These are phyloP conservation scores for Cinclus mexicanus DNA, from an alignment of 2,113 vertebrate species.

Conservation along the genomic window DNA sequence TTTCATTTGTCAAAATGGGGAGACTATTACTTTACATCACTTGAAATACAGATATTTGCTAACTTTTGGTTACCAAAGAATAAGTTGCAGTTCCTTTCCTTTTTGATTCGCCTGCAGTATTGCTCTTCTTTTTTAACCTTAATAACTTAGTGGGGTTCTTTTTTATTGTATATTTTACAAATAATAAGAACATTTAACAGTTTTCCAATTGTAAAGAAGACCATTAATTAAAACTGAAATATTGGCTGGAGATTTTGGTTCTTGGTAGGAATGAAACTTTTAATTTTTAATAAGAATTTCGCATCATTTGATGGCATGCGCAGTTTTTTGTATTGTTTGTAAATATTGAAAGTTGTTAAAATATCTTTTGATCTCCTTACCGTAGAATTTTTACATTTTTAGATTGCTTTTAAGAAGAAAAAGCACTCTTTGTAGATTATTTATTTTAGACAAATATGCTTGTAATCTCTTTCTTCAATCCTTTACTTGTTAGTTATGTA, in stretches of 20 bases:
- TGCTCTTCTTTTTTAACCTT: conserved; percentile 48
- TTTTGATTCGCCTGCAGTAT: conserved; percentile 74
- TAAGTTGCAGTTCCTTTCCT: conserved; percentile 78
- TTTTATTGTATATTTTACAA: conserved; percentile 69
- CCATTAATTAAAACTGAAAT: conserved; percentile 60
- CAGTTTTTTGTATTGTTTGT: conserved; percentile 87
- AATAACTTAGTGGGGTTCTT: conserved; percentile 67
- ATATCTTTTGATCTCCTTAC: conserved; percentile 79
- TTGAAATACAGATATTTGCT: conserved; percentile 73
- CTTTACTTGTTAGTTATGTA: conserved; percentile 67
- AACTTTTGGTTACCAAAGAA: conserved; percentile 84
- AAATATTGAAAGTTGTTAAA: conserved; percentile 83
- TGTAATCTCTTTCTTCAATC: conserved; percentile 60
- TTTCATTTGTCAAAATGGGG: conserved; percentile 49
- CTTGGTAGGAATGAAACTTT: conserved; percentile 67
- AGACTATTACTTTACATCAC: conserved; percentile 60
- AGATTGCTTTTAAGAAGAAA: conserved; percentile 68
- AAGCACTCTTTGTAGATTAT: conserved; percentile 83
- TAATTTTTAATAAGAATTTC: conserved; percentile 76
- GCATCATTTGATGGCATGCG: conserved; percentile 73
- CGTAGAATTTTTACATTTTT: conserved; percentile 83
- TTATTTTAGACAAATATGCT: conserved; percentile 85
- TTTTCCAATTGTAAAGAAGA: conserved; percentile 73
- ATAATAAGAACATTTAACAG: conserved; percentile 55
- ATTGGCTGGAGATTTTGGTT: conserved; percentile 54